phyloP scores from a whole-genome alignment of 2,888 invertebrate genomes.

The Mesoligia furuncula region DNA sequence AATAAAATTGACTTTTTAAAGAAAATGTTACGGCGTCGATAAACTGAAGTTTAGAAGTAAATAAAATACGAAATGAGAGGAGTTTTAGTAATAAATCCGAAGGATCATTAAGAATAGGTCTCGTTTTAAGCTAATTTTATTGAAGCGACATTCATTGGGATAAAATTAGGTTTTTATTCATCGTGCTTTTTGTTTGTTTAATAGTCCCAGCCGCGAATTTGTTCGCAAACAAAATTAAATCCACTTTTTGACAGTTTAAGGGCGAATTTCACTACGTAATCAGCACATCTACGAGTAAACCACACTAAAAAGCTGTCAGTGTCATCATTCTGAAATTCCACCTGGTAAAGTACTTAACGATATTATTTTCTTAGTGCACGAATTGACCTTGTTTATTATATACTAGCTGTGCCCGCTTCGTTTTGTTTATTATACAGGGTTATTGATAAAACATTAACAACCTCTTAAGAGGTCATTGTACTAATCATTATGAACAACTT shows the following conservation, averaged over 20 bases:
- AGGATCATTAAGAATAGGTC: slow-evolving; percentile 34
- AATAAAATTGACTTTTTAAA: slow-evolving; percentile 49
- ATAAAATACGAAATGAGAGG: slow-evolving; percentile 51
- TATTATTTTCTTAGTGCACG: neutral
- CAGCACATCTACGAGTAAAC: neutral
- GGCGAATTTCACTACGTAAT: neutral
- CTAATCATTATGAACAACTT: no score
- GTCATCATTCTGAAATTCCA: neutral
- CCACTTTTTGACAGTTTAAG: neutral
- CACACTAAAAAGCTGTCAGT: neutral
- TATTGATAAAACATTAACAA: no score
- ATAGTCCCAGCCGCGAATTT: rapidly evolving
- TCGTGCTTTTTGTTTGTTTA: slow-evolving; percentile 1
- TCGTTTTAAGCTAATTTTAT: slow-evolving; percentile 40
- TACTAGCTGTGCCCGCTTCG: no score
- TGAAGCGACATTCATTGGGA: slow-evolving; percentile 15
- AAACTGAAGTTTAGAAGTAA: slow-evolving; percentile 56
- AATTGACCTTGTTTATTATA: neutral
- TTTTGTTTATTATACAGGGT: no score
- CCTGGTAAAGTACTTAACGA: neutral
- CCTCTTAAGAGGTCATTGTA: no score
- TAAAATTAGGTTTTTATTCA: slow-evolving; percentile 9
- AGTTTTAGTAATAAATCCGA: slow-evolving; percentile 55
- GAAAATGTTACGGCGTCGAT: slow-evolving; percentile 42
- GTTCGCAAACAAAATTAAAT: neutral